A percentile compares a stretch with the other conserved stretches of the same genome.
phyloP scores from a whole-genome alignment of 2,113 vertebrate genomes.

The Actinemys pallida region DNA sequence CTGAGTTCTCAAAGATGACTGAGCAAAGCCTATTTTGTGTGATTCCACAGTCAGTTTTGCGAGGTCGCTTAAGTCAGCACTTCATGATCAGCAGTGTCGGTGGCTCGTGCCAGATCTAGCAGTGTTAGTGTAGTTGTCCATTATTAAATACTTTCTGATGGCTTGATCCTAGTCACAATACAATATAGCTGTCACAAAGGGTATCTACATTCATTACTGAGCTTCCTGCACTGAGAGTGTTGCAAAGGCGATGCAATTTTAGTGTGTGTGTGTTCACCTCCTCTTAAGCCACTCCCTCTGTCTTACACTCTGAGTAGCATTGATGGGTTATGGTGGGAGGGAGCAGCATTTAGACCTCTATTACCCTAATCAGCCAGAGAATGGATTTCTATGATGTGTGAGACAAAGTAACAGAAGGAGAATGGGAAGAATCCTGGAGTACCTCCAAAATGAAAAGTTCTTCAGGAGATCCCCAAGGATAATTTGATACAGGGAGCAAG shows the following conservation, averaged over 20 bases:
- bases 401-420: not conserved
- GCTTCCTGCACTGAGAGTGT: not conserved
- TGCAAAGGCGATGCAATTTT: not conserved
- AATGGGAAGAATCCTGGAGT: conserved; percentile 20
- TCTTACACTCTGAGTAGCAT: not conserved
- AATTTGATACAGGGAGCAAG: conserved; percentile 2
- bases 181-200: not conserved
- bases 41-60: conserved; percentile 9
- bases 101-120: conserved; percentile 29
- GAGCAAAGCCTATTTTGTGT: not conserved
- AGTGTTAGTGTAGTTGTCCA: conserved; percentile 26
- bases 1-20: not conserved
- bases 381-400: not conserved
- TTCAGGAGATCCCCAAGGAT: conserved; percentile 4
- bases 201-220: accelerated
- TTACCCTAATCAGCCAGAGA: not conserved
- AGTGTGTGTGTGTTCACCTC: not conserved
- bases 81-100: not conserved
- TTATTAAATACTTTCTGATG: not conserved
- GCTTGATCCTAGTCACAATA: not conserved
- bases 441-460: not conserved
- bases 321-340: not conserved
- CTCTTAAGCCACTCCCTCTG: not conserved
- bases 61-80: conserved; percentile 21
- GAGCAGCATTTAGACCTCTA: not conserved